These are phyloP conservation scores for Regulus satrapa DNA, from an alignment of 2,113 vertebrate species.

Conservation along the genomic window DNA sequence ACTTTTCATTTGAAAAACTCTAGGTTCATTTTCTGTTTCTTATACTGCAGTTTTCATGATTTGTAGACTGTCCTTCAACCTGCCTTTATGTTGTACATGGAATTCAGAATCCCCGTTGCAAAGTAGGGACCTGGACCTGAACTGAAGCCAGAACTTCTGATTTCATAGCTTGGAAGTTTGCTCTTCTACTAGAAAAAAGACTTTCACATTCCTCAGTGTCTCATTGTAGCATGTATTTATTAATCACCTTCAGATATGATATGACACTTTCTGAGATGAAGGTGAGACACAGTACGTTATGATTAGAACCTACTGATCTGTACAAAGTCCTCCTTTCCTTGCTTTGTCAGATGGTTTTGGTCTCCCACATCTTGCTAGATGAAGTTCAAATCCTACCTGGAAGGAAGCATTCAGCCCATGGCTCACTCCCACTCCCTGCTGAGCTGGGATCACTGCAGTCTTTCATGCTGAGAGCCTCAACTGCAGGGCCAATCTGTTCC, in stretches of 20 bases:
- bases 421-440: not conserved
- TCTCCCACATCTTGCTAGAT: not conserved
- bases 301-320: not conserved
- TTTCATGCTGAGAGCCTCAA: not conserved
- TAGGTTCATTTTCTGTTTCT: not conserved
- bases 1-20: not conserved
- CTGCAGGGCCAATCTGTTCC: not conserved
- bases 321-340: not conserved
- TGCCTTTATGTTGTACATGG: not conserved
- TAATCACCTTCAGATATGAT: not conserved
- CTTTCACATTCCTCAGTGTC: not conserved
- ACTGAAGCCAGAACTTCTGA: not conserved
- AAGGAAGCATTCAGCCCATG: not conserved
- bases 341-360: not conserved
- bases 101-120: not conserved
- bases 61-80: not conserved
- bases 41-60: not conserved
- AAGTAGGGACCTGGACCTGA: not conserved
- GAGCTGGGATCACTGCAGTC: not conserved
- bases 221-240: not conserved
- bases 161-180: not conserved
- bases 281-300: not conserved
- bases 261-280: not conserved
- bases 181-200: not conserved
- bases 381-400: not conserved